These are phyloP conservation scores for Bellardia pandia DNA, from an alignment of 2,888 invertebrate genomes.

Conservation along the genomic window DNA sequence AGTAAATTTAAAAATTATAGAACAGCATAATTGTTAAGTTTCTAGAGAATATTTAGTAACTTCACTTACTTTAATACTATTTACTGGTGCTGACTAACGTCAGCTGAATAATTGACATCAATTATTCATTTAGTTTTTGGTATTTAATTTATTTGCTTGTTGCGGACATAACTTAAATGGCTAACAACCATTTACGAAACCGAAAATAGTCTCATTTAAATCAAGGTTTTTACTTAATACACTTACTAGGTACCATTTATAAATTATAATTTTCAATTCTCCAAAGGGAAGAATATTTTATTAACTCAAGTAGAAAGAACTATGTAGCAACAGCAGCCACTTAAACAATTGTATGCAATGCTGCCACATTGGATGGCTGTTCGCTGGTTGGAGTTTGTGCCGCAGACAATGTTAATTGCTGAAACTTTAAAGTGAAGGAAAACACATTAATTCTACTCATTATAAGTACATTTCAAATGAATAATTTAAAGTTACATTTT, in stretches of 20 bases:
- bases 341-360: conserved; percentile 4
- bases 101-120: conserved; percentile 25
- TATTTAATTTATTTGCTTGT: background rate
- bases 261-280: conserved; percentile 39
- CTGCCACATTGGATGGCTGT: background rate
- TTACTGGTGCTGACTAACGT: background rate
- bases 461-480: conserved; percentile 27
- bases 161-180: conserved; percentile 6
- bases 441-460: background rate
- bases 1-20: background rate
- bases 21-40: background rate
- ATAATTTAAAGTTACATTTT: conserved; percentile 26
- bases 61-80: background rate
- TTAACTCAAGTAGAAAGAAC: conserved; percentile 9
- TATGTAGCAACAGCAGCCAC: background rate
- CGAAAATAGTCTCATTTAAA: conserved; percentile 49
- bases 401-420: conserved; percentile 11
- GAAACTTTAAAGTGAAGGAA: background rate
- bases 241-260: background rate
- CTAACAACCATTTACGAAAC: background rate
- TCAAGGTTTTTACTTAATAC: conserved; percentile 24
- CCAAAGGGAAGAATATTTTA: conserved; percentile 39
- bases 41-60: background rate
- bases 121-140: conserved; percentile 41
- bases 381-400: background rate